Evolutionary conservation across 2,113 vertebrate species (phyloP).

Genomic region (Macquaria ambigua): DNA sequence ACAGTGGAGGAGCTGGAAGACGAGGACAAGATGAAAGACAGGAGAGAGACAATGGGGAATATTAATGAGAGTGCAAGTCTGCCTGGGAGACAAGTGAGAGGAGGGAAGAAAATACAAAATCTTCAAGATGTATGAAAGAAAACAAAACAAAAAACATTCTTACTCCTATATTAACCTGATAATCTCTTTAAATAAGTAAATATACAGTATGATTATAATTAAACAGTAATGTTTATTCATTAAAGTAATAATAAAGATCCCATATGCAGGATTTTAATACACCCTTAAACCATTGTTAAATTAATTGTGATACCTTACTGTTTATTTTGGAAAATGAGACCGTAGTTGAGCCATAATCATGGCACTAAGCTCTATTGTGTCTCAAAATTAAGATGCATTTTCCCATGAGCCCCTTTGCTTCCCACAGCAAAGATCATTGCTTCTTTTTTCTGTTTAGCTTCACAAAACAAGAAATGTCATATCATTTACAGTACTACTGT

Average conservation of each 20-base stretch:
- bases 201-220: neutral
- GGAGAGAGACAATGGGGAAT: slow-evolving; percentile 14
- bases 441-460: too few relatives aligned
- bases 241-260: neutral
- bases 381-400: too few relatives aligned
- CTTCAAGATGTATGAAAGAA: neutral
- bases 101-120: neutral
- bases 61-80: slow-evolving; percentile 33
- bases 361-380: neutral
- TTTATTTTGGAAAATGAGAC: neutral
- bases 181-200: neutral
- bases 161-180: neutral
- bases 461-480: too few relatives aligned
- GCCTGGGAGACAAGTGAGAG: slow-evolving; percentile 7
- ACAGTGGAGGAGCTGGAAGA: slow-evolving; percentile 85
- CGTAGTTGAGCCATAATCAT: neutral
- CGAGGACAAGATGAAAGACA: slow-evolving; percentile 32
- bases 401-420: too few relatives aligned
- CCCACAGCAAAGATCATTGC: too few relatives aligned
- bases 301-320: neutral
- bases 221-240: neutral
- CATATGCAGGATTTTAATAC: neutral
- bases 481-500: too few relatives aligned
- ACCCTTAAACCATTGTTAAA: neutral
- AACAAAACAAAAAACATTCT: neutral